Evolutionary conservation across 2,113 vertebrate species (phyloP), one percentile per base, ranked within the genome.

Genomic region (Pachypanchax playfairii): DNA sequence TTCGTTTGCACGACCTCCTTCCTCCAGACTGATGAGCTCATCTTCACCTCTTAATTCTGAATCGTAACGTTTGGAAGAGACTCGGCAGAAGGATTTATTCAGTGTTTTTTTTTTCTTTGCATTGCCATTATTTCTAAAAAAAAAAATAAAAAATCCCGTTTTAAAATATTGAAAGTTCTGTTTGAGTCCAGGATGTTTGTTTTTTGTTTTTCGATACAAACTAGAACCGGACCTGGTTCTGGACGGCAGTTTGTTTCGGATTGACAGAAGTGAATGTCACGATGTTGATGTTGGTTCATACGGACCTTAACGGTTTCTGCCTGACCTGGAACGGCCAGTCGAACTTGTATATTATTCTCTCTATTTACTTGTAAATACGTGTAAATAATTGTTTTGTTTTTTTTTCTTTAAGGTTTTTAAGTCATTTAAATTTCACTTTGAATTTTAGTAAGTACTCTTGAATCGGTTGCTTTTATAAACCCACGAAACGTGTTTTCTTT

Each of bases 1-100:
- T 97, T 92, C 96, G 97, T 79, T 94, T 99, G 92, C 96, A 99
- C 84, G 94, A 98, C 91, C 93, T 98, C 78, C 93, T 99, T 79
- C 97, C 97, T 87, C 95, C 97, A 42, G 97, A 99, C 77, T 98
- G 96, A 95, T 25, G n/a, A 36, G 20, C 53, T 43, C 3, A 0
- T 2, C 9, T 20, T 43, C 18, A 1, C 24, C 56, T 29, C 2
- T 18, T 4, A 26, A 6, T 10, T 48, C 39, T 25, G 38, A 17
- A 57, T 64, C 26, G 59, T 66, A 56, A 58, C 60, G 54, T 38
- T 20, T 33, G 31, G 39, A 46, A 31, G 25, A 14, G 38, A 48
- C 36, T n/a, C 47, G 17, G 31, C 1, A 0, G 63, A 80, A 78
- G 73, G 66, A 74, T 65, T 26, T n/a, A 62, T 53, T 77, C 42